Evolutionary conservation across 2,113 vertebrate genomes (phyloP).

Genomic region (Budorcas taxicolor): DNA sequence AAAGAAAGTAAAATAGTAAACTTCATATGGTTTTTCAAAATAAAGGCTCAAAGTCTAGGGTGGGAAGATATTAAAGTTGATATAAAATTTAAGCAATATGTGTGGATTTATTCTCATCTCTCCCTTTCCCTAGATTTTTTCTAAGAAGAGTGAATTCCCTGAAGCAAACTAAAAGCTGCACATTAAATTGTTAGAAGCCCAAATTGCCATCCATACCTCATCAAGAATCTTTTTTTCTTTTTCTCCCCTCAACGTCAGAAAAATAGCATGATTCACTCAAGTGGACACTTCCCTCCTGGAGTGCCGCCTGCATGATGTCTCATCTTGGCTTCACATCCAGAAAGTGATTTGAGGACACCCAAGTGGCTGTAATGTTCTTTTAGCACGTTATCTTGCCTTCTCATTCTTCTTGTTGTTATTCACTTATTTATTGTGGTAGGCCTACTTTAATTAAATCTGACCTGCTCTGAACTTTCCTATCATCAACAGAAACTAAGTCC

Average conservation of each 20-base stretch:
- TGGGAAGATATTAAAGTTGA: not conserved
- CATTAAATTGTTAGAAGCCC: not conserved
- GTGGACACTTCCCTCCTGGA: not conserved
- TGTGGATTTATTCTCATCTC: not conserved
- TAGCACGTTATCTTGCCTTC: not conserved
- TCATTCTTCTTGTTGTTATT: not conserved
- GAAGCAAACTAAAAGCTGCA: not conserved
- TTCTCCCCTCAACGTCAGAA: not conserved
- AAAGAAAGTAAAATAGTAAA: not conserved
- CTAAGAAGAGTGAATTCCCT: not conserved
- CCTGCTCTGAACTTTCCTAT: not conserved
- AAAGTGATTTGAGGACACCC: not conserved
- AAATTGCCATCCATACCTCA: not conserved
- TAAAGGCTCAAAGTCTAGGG: not conserved
- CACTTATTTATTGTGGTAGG: not conserved
- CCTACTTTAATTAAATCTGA: not conserved
- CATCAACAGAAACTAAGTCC: not conserved
- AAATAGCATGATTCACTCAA: not conserved
- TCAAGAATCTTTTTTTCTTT: not conserved
- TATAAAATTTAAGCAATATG: not conserved
- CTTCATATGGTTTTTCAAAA: not conserved
- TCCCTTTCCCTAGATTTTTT: not conserved
- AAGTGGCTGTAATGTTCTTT: not conserved
- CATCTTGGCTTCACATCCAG: not conserved
- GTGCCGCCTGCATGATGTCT: rapidly evolving